Base-by-base conservation (phyloP, 2,113 vertebrate species). In the Sapayoa aenigma region DNA sequence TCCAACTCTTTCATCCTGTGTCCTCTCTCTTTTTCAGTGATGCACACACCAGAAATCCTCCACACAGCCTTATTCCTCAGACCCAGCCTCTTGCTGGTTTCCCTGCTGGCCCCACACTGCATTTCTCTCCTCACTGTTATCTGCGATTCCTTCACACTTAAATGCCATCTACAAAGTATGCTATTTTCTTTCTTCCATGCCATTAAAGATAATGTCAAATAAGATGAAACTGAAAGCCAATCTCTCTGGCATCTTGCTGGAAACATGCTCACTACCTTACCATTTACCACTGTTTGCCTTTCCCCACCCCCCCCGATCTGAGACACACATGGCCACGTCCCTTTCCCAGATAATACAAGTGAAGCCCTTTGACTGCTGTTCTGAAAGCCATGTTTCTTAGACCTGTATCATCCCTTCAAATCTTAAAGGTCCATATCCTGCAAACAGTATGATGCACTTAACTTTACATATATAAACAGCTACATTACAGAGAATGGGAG, bases 161-260 rank as follows among this genome's bases (percentile, higher is more conserved):
- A 93, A 95, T 60, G 80, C 66, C 92, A 79, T 75, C 83, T 78
- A 86, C 66, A 84, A 92, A 92, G 66, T 68, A 87, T 73, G 73
- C 83, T 93, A 91, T 96, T 97, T 97, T 96, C 87, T 94, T 94
- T 95, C 94, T 96, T 95, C 92, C 83, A 39, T 95, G 80, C 69
- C 90, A 95, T 96, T 97, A 95, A 90, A 89, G 92, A 93, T 97
- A 93, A 94, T 62, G 86, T 93, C 93, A 91, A 87, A 89, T 65
- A 92, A 84, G 62, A 95, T 82, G 92, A 90, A 86, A 92, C 83
- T 89, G 89, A 87, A 96, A 96, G 78, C 52, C 69, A 89, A 66
- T 95, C 83, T 93, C 83, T 79, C 66, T 78, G 73, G 83, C 66
- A 89, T 27, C 90, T 65, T 47, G 81, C 69, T 79, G 62, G 60